Evolutionary conservation across 2,888 invertebrate genomes (phyloP).

Genomic region (Mamestra brassicae): DNA sequence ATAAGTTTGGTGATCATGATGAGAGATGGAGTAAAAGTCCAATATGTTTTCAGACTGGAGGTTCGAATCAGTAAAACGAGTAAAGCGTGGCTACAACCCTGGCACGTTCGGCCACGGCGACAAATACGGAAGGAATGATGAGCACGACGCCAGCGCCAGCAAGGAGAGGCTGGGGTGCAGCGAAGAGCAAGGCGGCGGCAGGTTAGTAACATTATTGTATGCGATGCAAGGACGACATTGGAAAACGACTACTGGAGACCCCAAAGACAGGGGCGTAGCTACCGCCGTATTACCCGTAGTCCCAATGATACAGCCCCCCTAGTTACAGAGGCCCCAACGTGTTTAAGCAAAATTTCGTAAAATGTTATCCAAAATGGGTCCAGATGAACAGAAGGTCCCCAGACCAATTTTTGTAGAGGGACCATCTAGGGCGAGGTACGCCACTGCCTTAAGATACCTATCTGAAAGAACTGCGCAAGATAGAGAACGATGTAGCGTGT

Average conservation of each 20-base stretch:
- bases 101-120: constrained; percentile 65
- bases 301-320: no score
- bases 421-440: no score
- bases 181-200: constrained; percentile 62
- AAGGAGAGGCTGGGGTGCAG: constrained; percentile 70
- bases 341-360: no score
- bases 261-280: neutral
- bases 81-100: constrained; percentile 75
- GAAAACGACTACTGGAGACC: neutral
- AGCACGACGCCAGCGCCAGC: constrained; percentile 75
- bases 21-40: no score
- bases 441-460: no score
- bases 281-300: no score
- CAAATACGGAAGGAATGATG: constrained; percentile 72
- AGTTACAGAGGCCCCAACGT: no score
- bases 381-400: no score
- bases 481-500: neutral
- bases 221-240: neutral
- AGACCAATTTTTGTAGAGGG: no score
- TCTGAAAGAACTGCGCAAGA: neutral
- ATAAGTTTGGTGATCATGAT: no score
- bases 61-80: constrained; percentile 62
- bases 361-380: no score
- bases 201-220: constrained; percentile 23
- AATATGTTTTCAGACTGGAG: constrained; percentile 54